These are phyloP conservation scores for Anastrepha obliqua DNA, from an alignment of 1,140 invertebrate genomes.

Conservation along the genomic window DNA sequence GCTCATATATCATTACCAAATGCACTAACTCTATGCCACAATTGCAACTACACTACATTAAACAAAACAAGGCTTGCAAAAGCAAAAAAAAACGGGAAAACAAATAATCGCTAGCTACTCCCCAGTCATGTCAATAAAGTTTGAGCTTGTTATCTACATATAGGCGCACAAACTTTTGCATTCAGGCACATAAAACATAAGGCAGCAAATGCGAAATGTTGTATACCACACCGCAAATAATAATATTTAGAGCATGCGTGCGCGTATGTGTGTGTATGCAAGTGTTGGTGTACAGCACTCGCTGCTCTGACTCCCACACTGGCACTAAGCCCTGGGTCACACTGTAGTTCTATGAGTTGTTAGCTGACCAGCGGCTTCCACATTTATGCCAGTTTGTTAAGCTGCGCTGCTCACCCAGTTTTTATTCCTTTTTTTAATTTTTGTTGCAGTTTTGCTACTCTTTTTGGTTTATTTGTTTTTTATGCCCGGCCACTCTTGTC, in stretches of 20 bases:
- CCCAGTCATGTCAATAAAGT: slow-evolving; percentile 26
- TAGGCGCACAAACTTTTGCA: slow-evolving; percentile 14
- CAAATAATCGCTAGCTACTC: not conserved
- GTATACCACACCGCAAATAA: slow-evolving; percentile 7
- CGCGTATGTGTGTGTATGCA: not conserved
- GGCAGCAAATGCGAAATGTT: not conserved
- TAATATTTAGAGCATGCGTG: not conserved
- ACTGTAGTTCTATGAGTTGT: not conserved
- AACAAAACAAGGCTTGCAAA: not conserved
- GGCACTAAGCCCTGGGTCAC: not conserved
- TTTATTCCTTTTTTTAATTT: not conserved
- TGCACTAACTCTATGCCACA: slow-evolving; percentile 15
- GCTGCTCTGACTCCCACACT: not conserved
- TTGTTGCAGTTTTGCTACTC: not conserved
- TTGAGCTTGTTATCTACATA: slow-evolving; percentile 39
- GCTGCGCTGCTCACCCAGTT: not conserved
- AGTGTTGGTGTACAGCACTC: not conserved
- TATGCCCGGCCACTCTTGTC: not conserved
- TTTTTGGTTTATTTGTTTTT: not conserved
- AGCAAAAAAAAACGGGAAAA: not conserved
- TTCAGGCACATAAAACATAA: not conserved
- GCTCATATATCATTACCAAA: not conserved
- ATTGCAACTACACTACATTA: not conserved
- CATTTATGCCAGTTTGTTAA: not conserved
- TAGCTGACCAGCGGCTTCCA: not conserved